These are phyloP conservation scores for Phoeniculus purpureus DNA, from an alignment of 2,797 vertebrate species.

Conservation along the genomic window DNA sequence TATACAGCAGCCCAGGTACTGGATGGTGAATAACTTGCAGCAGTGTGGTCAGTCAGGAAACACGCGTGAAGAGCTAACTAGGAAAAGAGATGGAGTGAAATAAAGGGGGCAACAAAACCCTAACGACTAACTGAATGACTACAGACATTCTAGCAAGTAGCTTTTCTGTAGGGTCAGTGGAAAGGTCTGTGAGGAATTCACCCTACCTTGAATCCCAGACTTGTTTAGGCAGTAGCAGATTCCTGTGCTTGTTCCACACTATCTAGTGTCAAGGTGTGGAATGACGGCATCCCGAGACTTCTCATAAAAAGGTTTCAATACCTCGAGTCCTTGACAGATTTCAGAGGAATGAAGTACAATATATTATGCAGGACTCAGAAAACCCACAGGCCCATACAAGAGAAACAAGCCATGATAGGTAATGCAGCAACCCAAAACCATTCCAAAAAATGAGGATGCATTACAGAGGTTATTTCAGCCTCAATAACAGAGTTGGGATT, in stretches of 20 bases:
- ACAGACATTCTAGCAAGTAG: neutral
- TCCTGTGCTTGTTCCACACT: neutral
- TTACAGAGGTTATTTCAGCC: neutral
- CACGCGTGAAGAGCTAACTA: neutral
- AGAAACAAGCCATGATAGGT: neutral
- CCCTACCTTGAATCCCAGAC: neutral
- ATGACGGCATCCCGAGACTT: neutral
- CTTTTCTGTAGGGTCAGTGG: neutral
- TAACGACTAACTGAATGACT: neutral
- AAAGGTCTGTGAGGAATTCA: neutral
- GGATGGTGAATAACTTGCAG: neutral
- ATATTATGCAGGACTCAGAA: neutral
- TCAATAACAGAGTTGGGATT: neutral
- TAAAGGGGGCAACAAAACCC: neutral
- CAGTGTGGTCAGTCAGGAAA: neutral
- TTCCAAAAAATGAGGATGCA: neutral
- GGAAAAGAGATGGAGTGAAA: neutral
- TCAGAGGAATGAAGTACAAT: neutral
- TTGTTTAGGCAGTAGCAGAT: neutral
- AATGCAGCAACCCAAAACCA: neutral
- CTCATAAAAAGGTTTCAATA: neutral
- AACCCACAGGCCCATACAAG: neutral
- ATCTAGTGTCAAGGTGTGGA: neutral
- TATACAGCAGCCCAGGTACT: neutral
- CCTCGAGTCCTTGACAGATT: neutral